Base-by-base conservation (phyloP, 2,888 invertebrate species). In the Mellilla xanthometata region DNA sequence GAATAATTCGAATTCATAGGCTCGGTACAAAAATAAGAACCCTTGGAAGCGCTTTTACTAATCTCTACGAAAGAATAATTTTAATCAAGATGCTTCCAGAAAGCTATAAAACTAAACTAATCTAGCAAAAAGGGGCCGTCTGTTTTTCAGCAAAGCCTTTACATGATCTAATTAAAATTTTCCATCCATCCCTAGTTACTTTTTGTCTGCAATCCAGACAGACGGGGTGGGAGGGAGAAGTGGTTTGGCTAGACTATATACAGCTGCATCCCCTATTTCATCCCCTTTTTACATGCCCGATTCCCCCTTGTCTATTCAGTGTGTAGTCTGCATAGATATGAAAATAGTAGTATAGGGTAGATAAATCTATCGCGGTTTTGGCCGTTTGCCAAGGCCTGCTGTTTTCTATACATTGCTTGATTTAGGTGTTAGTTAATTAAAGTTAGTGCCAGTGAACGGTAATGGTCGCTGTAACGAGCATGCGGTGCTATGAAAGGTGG, bases 361-460 rank as follows among this genome's bases (percentile, higher is more conserved):
- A 81, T 81, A 78, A 81, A 83, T 81, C 78, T 73, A 53, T 54
- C 60, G 72, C 58, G 75, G 76, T 69, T 60, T 72, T 82, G 85
- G 85, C 79, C 31, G 26, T 15, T 35, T 12, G 79, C 84, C 84
- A 83, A 70, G 52, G 52, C 50, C 60, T 64, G 61, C 56, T 63
- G 60, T 59, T 54, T 39, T 43, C 43, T 38, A 35, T 45, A 46
- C 39, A 43, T 65, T 65, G 46, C 68, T 65, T 74, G 73, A 75
- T 72, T 65, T 68, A 65, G 56, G 63, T 63, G 60, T 60, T 64
- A 61, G 64, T 69, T 69, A 68, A 72, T 72, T 68, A 65, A 60
- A 58, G 54, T 60, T 52, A 52, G 44, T 32, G 49, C 38, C 49
- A 42, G 44, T 29, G 43, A 29, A 27, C 29, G 32, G 35, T 40